Evolutionary conservation across 2,797 vertebrate genomes (phyloP), one percentile per base, ranked within the genome.

Genomic region (Xiphophorus birchmanni): DNA sequence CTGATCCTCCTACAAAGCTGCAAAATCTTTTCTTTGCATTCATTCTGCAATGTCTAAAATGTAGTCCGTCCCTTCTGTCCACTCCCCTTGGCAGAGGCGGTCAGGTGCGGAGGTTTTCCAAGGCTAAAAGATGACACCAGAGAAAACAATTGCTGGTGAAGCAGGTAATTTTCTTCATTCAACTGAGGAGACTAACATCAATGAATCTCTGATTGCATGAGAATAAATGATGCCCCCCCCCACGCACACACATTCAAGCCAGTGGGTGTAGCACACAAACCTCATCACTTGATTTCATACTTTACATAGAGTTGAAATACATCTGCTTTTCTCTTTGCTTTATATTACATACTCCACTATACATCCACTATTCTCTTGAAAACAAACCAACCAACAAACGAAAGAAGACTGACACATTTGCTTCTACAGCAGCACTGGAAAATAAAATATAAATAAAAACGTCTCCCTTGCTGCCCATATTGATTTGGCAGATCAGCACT

Each of bases 201-300:
- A 87, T 90, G 83, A 80, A 48, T 40, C 32, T 73, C 78, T 92
- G 88, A 93, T 93, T 92, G 87, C 88, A 80, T 79, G 11, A 84
- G 82, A 90, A 76, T 79, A 78, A 89, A 78, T 29, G 18, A 56
- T 4, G 10, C 48, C 1, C 1, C 32, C 32, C 1, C 15, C 5
- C 5, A 18, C 47, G 1, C 32, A 48, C 47, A 50, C 18, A 1
- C 18, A 23, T 50, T 45, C 44, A 13, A 42, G 54, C 65, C 29
- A 40, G 69, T 79, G 75, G 42, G 47, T 71, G 56, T 29, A 12
- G 6, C 67, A 84, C 65, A 87, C 69, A 89, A 90, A 90, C 81
- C 79, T 89, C 85, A 84, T 37, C 84, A 75, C 63, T 79, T 73
- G 79, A 58, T 86, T 76, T 84, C 71, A 88, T 83, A 78, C 82